phyloP scores from a whole-genome alignment of 37 sponge, comb jelly and placozoan genomes.

The Petrosia ficiformis region DNA sequence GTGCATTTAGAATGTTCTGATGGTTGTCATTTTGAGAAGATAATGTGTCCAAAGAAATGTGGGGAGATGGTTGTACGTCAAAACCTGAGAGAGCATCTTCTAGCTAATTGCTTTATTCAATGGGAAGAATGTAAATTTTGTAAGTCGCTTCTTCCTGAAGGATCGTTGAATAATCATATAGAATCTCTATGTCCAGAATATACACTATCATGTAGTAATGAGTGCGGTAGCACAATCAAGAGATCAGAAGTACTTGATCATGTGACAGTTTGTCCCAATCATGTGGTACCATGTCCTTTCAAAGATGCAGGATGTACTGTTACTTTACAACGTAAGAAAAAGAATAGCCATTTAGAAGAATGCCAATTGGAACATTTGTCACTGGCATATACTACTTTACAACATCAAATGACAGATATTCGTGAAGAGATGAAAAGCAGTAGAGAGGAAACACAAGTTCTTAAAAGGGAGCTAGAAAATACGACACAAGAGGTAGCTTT shows the following conservation, averaged over 20 bases:
- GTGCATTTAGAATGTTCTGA: not conserved
- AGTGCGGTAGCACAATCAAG: not conserved
- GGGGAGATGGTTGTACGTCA: not conserved
- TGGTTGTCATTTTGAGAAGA: conserved; percentile 1
- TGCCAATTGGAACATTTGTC: not conserved
- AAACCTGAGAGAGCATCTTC: conserved; percentile 4
- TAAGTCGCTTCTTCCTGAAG: not conserved
- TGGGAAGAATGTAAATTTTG: conserved; percentile 15
- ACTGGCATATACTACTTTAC: not conserved
- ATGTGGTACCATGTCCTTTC: not conserved
- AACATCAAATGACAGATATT: not conserved
- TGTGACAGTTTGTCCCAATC: not conserved
- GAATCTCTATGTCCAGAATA: not conserved
- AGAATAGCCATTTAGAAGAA: not conserved
- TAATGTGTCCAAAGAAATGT: conserved; percentile 9
- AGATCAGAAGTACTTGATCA: not conserved
- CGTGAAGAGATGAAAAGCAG: not conserved
- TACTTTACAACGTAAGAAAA: not conserved
- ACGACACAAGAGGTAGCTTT: not conserved
- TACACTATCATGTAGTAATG: not conserved
- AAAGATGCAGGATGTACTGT: not conserved
- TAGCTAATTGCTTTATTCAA: not conserved
- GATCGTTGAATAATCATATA: not conserved
- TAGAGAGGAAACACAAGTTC: not conserved
- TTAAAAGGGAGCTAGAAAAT: not conserved